A percentile compares a stretch with the other conserved stretches of the same genome.
Evolutionary conservation across 2,797 vertebrate genomes (phyloP).

Genomic region (Pitangus sulphuratus): DNA sequence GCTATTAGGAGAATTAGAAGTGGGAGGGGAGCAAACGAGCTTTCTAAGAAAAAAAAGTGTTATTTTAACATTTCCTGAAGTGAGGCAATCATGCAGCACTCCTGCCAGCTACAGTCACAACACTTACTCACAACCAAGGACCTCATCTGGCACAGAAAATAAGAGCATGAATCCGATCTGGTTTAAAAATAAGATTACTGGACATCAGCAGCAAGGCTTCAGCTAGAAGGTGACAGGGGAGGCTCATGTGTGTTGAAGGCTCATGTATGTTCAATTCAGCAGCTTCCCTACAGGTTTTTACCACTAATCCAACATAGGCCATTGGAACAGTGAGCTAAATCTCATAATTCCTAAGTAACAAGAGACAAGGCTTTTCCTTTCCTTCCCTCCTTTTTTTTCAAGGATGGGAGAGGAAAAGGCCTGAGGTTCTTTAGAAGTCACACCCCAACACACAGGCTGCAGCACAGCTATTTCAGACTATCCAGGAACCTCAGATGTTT

Average conservation of each 20-base stretch:
- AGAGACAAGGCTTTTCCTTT: not conserved
- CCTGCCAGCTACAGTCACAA: conserved; percentile 67
- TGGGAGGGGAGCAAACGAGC: conserved; percentile 44
- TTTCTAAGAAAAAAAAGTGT: conserved; percentile 76
- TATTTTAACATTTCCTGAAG: conserved; percentile 75
- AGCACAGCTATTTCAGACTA: not conserved
- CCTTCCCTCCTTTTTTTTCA: not conserved
- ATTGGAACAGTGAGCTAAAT: not conserved
- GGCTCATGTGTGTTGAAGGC: not conserved
- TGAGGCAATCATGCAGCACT: conserved; percentile 64
- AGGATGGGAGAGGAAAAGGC: not conserved
- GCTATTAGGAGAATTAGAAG: conserved; percentile 40
- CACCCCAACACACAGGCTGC: not conserved
- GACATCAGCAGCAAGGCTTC: not conserved
- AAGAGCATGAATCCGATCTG: conserved; percentile 53
- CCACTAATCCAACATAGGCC: not conserved
- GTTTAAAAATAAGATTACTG: conserved; percentile 51
- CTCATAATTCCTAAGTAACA: not conserved
- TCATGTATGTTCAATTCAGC: not conserved
- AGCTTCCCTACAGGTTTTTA: not conserved
- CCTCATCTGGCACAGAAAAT: conserved; percentile 44
- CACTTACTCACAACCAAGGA: conserved; percentile 61
- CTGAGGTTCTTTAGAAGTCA: not conserved
- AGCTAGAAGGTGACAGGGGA: not conserved
- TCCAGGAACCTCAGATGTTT: not conserved